Evolutionary conservation across 2,888 invertebrate genomes (phyloP).

Genomic region (Helicoverpa assulta): DNA sequence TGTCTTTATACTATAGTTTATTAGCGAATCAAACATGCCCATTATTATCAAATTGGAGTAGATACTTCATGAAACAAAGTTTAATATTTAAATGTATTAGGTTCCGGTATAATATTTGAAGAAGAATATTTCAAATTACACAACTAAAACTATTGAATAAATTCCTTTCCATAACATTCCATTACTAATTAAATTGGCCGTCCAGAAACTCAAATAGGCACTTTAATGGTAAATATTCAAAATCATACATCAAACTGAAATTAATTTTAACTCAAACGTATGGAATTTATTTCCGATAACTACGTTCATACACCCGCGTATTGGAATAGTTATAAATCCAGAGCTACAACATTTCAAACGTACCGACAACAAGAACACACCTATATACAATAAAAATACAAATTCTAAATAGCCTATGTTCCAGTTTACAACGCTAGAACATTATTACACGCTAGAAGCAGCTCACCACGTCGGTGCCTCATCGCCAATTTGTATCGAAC

Average conservation of each 20-base stretch:
- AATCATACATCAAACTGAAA: background rate
- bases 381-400: background rate
- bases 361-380: too few relatives aligned
- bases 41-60: too few relatives aligned
- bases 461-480: slow-evolving; percentile 68
- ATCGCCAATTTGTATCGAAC: slow-evolving; percentile 84
- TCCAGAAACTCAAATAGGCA: background rate
- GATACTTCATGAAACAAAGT: too few relatives aligned
- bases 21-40: too few relatives aligned
- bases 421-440: slow-evolving; percentile 24
- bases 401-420: slow-evolving; percentile 9
- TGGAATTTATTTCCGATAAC: too few relatives aligned
- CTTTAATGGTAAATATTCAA: background rate
- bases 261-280: background rate
- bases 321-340: background rate
- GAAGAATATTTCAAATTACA: slow-evolving; percentile 3
- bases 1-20: background rate
- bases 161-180: background rate
- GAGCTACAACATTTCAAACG: background rate
- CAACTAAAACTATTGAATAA: slow-evolving; percentile 14
- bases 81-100: background rate
- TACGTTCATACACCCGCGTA: too few relatives aligned
- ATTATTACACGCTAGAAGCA: slow-evolving; percentile 68
- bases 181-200: slow-evolving; percentile 22
- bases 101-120: slow-evolving; percentile 1